These are phyloP conservation scores for Drosophila watanabei DNA, from an alignment of 1,140 invertebrate species.

Conservation along the genomic window DNA sequence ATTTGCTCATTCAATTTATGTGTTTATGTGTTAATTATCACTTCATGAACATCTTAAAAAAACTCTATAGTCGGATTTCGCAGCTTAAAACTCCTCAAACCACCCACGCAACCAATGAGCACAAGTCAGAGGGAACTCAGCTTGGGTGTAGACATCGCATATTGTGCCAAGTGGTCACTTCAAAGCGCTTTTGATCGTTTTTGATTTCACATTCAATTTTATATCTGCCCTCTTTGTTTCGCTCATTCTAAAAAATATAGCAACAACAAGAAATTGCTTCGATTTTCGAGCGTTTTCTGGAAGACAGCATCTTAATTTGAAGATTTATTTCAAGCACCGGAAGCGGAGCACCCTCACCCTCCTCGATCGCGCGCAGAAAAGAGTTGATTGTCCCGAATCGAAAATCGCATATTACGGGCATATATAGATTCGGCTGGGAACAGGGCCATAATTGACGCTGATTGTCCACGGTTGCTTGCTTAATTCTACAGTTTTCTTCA, in stretches of 20 bases:
- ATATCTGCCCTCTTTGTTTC: conserved; percentile 51
- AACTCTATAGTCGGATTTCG: background rate
- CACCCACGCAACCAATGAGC: conserved; percentile 31
- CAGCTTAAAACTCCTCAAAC: conserved; percentile 33
- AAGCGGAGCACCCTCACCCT: conserved; percentile 43
- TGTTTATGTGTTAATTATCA: conserved; percentile 4
- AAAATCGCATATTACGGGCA: conserved; percentile 33
- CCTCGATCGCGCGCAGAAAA: conserved; percentile 24
- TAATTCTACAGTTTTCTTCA: conserved; percentile 20
- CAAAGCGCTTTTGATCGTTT: conserved; percentile 79
- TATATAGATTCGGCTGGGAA: conserved; percentile 30
- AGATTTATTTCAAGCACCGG: conserved; percentile 82
- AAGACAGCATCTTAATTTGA: conserved; percentile 76
- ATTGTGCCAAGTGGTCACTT: conserved; percentile 82
- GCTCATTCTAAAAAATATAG: conserved; percentile 52
- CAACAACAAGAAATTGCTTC: conserved; percentile 63
- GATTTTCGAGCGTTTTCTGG: conserved; percentile 78
- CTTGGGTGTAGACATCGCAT: conserved; percentile 65
- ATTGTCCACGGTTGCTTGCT: conserved; percentile 61
- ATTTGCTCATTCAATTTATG: no score
- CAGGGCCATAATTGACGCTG: conserved; percentile 70
- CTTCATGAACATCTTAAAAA: background rate
- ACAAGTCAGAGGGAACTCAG: conserved; percentile 30
- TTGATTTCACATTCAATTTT: conserved; percentile 68
- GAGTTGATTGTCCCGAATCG: conserved; percentile 68